phyloP scores from a whole-genome alignment of 2,888 invertebrate species.

The Xanthia icteritia region DNA sequence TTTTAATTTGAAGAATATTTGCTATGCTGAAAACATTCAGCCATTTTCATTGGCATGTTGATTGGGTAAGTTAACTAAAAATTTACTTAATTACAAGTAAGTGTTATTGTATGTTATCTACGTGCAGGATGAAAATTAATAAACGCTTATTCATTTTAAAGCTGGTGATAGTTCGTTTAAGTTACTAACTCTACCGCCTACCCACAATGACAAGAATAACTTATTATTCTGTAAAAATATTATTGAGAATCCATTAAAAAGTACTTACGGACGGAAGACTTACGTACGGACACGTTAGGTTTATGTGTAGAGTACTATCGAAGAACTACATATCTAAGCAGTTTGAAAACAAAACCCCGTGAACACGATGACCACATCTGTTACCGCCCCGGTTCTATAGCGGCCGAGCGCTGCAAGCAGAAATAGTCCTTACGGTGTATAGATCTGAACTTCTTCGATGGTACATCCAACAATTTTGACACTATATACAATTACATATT shows the following conservation, averaged over 20 bases:
- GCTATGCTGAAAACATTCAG: not conserved
- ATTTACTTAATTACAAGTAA: not conserved
- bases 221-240: not conserved
- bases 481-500: not conserved
- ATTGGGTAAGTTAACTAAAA: not conserved
- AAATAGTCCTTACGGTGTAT: too few species aligned
- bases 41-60: constrained; percentile 16
- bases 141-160: not conserved
- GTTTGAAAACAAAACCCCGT: too few species aligned
- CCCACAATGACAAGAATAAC: not conserved
- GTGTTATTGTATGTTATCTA: not conserved
- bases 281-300: too few species aligned
- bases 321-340: too few species aligned
- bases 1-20: constrained; percentile 59
- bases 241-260: too few species aligned
- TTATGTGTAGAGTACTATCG: too few species aligned
- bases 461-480: not conserved
- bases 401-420: too few species aligned
- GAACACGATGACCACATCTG: too few species aligned
- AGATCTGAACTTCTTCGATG: too few species aligned
- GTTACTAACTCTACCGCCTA: not conserved
- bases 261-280: too few species aligned
- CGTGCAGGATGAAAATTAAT: not conserved
- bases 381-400: too few species aligned
- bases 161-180: not conserved